These are phyloP conservation scores for Anguilla japonica DNA, from an alignment of 2,113 vertebrate species.

Conservation along the genomic window DNA sequence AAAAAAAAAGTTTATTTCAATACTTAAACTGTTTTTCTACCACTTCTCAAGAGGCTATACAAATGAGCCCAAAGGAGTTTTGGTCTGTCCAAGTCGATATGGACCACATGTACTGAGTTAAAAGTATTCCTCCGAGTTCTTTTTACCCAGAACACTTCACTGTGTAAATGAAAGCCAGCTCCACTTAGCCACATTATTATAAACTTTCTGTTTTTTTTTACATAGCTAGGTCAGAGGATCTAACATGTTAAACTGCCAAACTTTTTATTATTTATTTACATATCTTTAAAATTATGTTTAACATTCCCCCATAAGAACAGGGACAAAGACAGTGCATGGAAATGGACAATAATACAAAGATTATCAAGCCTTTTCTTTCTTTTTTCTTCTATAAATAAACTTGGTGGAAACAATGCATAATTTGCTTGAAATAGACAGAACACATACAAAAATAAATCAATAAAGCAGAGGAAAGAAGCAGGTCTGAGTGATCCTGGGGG, in stretches of 20 bases:
- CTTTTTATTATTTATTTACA: background rate
- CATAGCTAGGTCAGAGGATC: background rate
- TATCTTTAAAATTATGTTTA: constrained; percentile 31
- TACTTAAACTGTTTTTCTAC: too few species aligned
- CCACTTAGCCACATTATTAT: too few species aligned
- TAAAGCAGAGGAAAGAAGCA: constrained; percentile 51
- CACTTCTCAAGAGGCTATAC: too few species aligned
- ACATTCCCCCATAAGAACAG: constrained; percentile 56
- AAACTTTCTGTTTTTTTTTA: background rate
- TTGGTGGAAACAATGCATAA: constrained; percentile 68
- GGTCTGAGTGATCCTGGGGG: constrained; percentile 54
- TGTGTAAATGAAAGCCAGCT: too few species aligned
- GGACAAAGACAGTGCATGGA: constrained; percentile 52
- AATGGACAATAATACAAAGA: constrained; percentile 69
- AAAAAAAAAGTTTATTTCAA: too few species aligned
- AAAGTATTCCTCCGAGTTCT: too few species aligned
- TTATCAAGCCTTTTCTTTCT: constrained; percentile 52
- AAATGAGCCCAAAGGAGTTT: too few species aligned
- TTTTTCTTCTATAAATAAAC: constrained; percentile 58
- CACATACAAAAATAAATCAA: constrained; percentile 47
- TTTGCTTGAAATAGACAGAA: constrained; percentile 58
- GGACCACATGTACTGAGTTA: too few species aligned
- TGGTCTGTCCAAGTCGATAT: too few species aligned
- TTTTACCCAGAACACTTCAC: too few species aligned
- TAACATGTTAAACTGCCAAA: background rate